Evolutionary conservation across 2,888 invertebrate species (phyloP).

Genomic region (Melinaea menophilus): DNA sequence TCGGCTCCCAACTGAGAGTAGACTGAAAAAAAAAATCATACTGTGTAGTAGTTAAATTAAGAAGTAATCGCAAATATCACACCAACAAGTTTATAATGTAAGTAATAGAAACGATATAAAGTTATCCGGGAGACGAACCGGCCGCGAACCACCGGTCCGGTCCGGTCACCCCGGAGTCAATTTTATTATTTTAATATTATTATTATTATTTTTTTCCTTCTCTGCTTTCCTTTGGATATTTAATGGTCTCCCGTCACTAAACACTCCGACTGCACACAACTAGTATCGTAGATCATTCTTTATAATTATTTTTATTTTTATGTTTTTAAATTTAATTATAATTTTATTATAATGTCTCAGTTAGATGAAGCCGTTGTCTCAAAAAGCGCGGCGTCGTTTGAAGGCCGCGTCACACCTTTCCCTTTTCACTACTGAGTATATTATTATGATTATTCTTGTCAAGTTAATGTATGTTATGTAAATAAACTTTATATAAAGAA

Average conservation of each 20-base stretch:
- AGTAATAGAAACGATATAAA: conserved; percentile 2
- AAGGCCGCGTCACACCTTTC: conserved; percentile 36
- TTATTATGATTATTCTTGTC: conserved; percentile 59
- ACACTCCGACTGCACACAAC: conserved; percentile 20
- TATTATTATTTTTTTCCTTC: conserved; percentile 11
- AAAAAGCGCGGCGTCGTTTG: conserved; percentile 42
- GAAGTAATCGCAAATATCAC: conserved; percentile 2
- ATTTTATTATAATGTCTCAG: conserved; percentile 58
- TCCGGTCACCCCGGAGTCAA: neutral
- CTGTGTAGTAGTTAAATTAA: conserved; percentile 1
- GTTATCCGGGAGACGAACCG: conserved; percentile 4
- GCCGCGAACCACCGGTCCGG: neutral
- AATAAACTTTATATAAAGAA: conserved; percentile 68
- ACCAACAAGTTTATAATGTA: neutral
- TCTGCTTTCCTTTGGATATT: conserved; percentile 22
- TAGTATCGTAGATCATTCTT: conserved; percentile 25
- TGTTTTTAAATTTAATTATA: conserved; percentile 33
- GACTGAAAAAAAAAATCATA: neutral
- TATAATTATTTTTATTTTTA: conserved; percentile 34
- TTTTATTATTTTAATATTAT: conserved; percentile 14
- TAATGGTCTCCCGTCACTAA: conserved; percentile 19
- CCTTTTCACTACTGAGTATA: conserved; percentile 55
- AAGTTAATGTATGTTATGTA: conserved; percentile 71
- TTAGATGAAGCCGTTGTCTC: conserved; percentile 51
- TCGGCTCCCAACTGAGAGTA: neutral